phyloP scores from a whole-genome alignment of 2,888 invertebrate species.

The Calliphora vomitoria region DNA sequence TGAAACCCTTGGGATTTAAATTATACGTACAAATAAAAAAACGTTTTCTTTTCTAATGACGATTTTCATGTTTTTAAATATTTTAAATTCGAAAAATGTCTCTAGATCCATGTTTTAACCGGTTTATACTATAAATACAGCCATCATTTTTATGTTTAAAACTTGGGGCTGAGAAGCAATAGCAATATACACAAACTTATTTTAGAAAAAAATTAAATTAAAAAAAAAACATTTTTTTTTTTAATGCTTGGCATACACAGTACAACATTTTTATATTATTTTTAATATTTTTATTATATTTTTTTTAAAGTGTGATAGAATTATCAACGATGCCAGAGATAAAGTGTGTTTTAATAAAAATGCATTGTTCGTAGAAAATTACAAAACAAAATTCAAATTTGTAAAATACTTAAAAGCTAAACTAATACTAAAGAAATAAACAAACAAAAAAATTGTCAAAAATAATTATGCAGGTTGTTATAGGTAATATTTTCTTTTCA shows the following conservation, averaged over 20 bases:
- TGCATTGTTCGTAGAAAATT: constrained; percentile 46
- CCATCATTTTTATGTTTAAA: too few species aligned
- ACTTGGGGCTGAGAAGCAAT: too few species aligned
- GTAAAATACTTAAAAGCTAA: constrained; percentile 52
- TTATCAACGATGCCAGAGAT: constrained; percentile 48
- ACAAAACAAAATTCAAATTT: constrained; percentile 45
- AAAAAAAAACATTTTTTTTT: neutral
- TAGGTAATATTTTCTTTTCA: constrained; percentile 33
- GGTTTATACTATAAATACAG: too few species aligned
- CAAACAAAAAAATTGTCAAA: constrained; percentile 51
- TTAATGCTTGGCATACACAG: constrained; percentile 36
- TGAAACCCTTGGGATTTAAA: too few species aligned
- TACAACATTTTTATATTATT: constrained; percentile 19
- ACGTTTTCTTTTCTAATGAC: too few species aligned
- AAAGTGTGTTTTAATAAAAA: constrained; percentile 30
- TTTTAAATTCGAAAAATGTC: too few species aligned
- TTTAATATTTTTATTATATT: constrained; percentile 29
- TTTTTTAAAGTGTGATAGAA: constrained; percentile 18
- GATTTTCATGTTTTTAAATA: too few species aligned
- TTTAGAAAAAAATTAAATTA: neutral
- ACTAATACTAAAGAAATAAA: constrained; percentile 44
- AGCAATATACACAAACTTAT: too few species aligned
- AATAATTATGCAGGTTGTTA: constrained; percentile 31
- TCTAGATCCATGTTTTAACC: too few species aligned
- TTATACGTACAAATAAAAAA: too few species aligned